Base-by-base conservation (phyloP, 2,888 invertebrate species). In the Eueremaeus valkanovi region DNA sequence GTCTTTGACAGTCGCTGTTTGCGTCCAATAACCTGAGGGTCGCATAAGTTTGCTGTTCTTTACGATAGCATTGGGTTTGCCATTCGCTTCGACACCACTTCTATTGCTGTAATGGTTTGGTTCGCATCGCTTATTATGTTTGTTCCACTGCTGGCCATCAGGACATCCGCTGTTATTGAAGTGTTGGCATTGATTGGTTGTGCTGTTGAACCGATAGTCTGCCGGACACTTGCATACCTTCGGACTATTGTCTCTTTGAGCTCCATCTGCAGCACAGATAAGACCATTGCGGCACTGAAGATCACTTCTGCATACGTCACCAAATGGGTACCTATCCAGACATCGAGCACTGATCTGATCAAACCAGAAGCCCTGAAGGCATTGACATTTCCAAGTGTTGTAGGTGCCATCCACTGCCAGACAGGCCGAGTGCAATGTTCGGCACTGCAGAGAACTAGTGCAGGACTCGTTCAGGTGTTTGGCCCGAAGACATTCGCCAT, bases 101-200 rank as follows among this genome's bases (percentile, higher is more conserved):
- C 36, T 40, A 13, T 55, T 40, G 40, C 58, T 55, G 51, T 73
- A 73, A 40, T 75, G 70, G 51, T 49, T 70, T 51, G 70, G n/a
- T 24, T 75, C 75, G 40, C 75, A 75, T 18, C 36, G 33, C 16
- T 61, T 33, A 27, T 45, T 42, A 29, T 75, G 27, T 63, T 75
- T 33, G 51, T 75, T 75, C 75, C 75, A 75, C 5, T 51, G 33
- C 33, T 72, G 72, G 27, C 75, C 72, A 29, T 33, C 45, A 29
- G 75, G 75, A 75, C 75, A 75, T 16, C 75, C 72, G n/a, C 55
- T 70, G n/a, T 70, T 70, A 9, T 45, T 70, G 13, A 70, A 40
- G 45, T 70, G 70, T 27, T 70, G 70, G 70, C 70, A 70, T 1
- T 70, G 24, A 11, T 70, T 70, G 24, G 27, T 21, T 21, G 70